Conservation (phyloP, 1,140 invertebrate species). For the Hormaphis cornu region DNA sequence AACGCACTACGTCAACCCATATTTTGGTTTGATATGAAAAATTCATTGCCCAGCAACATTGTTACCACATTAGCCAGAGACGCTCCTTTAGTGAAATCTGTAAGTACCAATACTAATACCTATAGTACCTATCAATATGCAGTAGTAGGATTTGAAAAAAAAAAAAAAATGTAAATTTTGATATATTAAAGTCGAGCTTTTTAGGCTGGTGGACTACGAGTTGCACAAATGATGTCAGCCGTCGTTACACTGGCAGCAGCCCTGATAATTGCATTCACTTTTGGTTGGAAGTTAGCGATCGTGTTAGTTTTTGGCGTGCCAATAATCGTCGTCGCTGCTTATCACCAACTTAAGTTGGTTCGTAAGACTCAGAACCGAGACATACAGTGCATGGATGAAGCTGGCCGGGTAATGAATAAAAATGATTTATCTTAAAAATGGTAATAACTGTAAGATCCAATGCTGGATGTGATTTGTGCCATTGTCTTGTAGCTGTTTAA, state of each 20-base stretch:
- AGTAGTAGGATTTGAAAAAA: no score
- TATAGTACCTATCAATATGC: no score
- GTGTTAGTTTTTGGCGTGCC: conserved; percentile 59
- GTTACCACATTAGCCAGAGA: conserved; percentile 62
- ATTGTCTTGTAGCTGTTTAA: no score
- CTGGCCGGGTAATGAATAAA: conserved; percentile 46
- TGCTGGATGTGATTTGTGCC: no score
- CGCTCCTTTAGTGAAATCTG: conserved; percentile 64
- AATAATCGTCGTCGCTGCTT: conserved; percentile 52
- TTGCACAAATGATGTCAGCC: conserved; percentile 59
- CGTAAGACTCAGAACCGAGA: conserved; percentile 45
- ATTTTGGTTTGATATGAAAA: conserved; percentile 62
- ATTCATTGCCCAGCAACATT: conserved; percentile 57
- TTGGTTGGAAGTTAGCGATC: conserved; percentile 62
- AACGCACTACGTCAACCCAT: conserved; percentile 61
- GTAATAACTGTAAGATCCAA: no score
- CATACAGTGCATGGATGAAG: conserved; percentile 41
- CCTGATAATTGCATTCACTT: conserved; percentile 55
- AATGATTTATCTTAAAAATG: no score
- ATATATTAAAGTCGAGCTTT: conserved; percentile 34
- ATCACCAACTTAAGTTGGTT: conserved; percentile 54
- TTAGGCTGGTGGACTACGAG: conserved; percentile 63
- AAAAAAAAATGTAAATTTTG: no score
- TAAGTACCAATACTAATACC: no score
- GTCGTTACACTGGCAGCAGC: conserved; percentile 53